phyloP scores from a whole-genome alignment of 2,113 vertebrate species.

The Mesoclemmys tuberculata region DNA sequence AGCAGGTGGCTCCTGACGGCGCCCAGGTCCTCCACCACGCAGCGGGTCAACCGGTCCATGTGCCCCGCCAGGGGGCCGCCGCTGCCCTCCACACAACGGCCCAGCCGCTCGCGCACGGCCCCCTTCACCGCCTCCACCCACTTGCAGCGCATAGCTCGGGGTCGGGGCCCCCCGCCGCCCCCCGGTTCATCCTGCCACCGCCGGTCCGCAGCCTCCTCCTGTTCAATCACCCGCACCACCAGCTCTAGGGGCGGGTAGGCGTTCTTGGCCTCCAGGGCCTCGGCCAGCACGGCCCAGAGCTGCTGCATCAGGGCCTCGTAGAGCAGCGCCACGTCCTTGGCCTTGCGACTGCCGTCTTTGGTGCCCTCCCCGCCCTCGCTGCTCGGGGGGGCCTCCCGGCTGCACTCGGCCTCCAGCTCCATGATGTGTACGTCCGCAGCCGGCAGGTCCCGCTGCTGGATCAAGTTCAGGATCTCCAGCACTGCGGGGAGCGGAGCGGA shows the following conservation, averaged over 20 bases:
- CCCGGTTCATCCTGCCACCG: conserved; percentile 53
- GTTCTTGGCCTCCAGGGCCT: conserved; percentile 78
- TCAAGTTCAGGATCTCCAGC: conserved; percentile 90
- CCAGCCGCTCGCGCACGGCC: conserved; percentile 78
- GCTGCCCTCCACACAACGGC: conserved; percentile 68
- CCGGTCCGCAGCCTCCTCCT: conserved; percentile 85
- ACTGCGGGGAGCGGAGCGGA: conserved; percentile 71
- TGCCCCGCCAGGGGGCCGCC: conserved; percentile 69
- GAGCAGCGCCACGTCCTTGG: conserved; percentile 89
- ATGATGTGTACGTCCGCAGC: conserved; percentile 90
- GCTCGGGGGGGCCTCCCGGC: conserved; percentile 10
- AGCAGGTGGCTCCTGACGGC: conserved; percentile 84
- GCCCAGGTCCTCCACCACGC: conserved; percentile 84
- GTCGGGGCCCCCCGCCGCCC: conserved; percentile 57
- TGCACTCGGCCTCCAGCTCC: conserved; percentile 89
- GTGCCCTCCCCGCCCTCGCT: conserved; percentile 52
- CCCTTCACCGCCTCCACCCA: conserved; percentile 85
- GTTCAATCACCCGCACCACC: conserved; percentile 87
- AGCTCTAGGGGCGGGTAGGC: conserved; percentile 80
- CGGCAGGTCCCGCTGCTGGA: conserved; percentile 88
- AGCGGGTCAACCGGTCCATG: conserved; percentile 79
- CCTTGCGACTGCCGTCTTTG: conserved; percentile 82
- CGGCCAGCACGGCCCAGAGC: conserved; percentile 86
- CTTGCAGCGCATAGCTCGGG: conserved; percentile 77
- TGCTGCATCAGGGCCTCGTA: conserved; percentile 91